Base-by-base conservation (phyloP, 2,113 vertebrate species). In the Holacanthus passer region DNA sequence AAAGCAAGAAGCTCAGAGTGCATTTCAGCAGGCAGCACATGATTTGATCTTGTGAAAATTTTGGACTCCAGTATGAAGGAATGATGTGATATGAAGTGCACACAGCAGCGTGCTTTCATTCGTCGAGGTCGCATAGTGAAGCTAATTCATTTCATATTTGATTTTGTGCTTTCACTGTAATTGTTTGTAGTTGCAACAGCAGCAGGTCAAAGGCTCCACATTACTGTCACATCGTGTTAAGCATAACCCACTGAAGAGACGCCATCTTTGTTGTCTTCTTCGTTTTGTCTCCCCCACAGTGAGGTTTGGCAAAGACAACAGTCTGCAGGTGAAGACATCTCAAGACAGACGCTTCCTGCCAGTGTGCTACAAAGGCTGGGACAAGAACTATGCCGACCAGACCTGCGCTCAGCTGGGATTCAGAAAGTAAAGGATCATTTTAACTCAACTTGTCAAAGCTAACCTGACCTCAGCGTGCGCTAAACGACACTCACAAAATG, bases 381-480 rank as follows among this genome's bases (percentile, higher is more conserved):
- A 87, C 69, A 3, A 73, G 24, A 65, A 3, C 53, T 59, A 71
- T 0, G 83, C 94, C 5, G 68, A 93, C 55, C 68, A 76, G 32
- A 90, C 91, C 56, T 95, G 95, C 24, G 12, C 69, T 53, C 90
- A 76, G 68, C 84, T 95, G 1, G 95, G 94, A 70, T 94, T 95
- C 72, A 87, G 69, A 87, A 37, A 43, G 94, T 95, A 90, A 90
- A 20, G 0, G 55, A 24, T 56, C 56, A n/a, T 29, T 41, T 68
- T 19, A 17, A 2, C n/a, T 20, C 22, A 58, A 10, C 4, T 47
- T 48, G 9, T 45, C 24, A 60, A 20, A 73, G 17, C 39, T 43
- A 19, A 50, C 20, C 16, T 24, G 6, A n/a, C 16, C 13, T 29
- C 32, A 70, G 56, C n/a, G 29, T 27, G 8, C 47, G 20, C 4